phyloP scores from a whole-genome alignment of 2,113 vertebrate species.

The Halcyon malimbica region DNA sequence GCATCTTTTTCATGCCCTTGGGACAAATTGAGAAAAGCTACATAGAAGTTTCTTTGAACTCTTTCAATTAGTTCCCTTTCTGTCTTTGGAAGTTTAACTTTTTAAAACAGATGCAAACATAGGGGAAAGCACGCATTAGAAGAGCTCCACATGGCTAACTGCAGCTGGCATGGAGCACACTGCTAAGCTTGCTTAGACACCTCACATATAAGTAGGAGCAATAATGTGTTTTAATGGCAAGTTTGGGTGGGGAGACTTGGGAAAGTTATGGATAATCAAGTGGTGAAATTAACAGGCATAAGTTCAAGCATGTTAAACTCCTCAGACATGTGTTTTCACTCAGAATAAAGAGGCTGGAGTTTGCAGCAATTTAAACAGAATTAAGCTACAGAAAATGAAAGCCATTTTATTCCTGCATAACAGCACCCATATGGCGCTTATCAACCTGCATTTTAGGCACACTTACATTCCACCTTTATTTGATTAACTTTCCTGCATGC shows the following conservation, averaged over 20 bases:
- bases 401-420: constrained; percentile 14
- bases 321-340: constrained; percentile 59
- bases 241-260: neutral
- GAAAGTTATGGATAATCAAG: constrained; percentile 29
- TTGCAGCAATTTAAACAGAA: constrained; percentile 61
- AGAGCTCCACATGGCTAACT: neutral
- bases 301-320: constrained; percentile 28
- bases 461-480: constrained; percentile 45
- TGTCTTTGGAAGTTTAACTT: neutral
- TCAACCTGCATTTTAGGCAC: constrained; percentile 13
- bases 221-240: neutral
- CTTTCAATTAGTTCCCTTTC: neutral
- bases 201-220: neutral
- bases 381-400: constrained; percentile 59
- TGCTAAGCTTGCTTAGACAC: neutral
- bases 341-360: constrained; percentile 32
- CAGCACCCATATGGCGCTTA: constrained; percentile 26
- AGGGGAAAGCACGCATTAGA: rapidly evolving
- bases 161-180: neutral
- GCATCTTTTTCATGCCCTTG: neutral
- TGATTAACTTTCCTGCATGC: constrained; percentile 37
- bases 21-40: neutral
- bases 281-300: constrained; percentile 29
- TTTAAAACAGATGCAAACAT: neutral
- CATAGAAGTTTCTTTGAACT: neutral